Percentiles rank a stretch among this genome's conserved stretches.
Conservation (phyloP, 2,888 invertebrate genomes). For the Chaitophorus viminalis region DNA sequence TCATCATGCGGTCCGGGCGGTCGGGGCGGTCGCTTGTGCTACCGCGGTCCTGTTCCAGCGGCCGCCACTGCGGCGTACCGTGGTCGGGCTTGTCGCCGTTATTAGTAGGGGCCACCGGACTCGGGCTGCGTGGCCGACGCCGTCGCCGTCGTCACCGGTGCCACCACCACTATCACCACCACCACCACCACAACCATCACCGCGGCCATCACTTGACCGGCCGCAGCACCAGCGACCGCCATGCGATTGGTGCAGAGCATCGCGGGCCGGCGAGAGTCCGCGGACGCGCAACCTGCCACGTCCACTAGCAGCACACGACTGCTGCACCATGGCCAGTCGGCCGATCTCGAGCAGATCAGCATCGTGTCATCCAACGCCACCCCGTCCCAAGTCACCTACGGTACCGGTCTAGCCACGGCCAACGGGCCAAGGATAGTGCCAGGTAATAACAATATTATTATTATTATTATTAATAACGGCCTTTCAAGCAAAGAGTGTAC, state of each 20-base stretch:
- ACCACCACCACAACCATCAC: background rate
- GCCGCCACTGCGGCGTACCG: background rate
- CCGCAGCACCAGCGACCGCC: background rate
- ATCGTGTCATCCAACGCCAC: constrained; percentile 73
- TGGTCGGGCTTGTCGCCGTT: background rate
- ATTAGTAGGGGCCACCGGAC: background rate
- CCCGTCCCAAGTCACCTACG: constrained; percentile 71
- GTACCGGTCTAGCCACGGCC: constrained; percentile 71
- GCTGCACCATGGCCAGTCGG: constrained; percentile 65
- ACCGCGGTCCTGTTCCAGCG: constrained; percentile 26
- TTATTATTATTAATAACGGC: no score
- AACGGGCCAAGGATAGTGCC: constrained; percentile 74
- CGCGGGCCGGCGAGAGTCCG: constrained; percentile 62
- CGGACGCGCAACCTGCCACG: constrained; percentile 62
- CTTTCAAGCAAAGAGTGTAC: no score
- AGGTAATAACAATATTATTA: no score
- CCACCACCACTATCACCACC: background rate
- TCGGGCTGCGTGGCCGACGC: background rate
- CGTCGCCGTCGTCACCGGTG: background rate
- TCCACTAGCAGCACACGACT: constrained; percentile 59
- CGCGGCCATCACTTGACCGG: background rate
- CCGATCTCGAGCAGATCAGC: constrained; percentile 77
- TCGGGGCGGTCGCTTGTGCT: constrained; percentile 30
- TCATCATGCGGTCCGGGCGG: constrained; percentile 46
- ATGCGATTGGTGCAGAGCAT: constrained; percentile 63